A percentile compares a stretch with the other conserved stretches of the same genome.
Evolutionary conservation across 2,797 vertebrate species (phyloP).

Genomic region (Florisuga fusca): DNA sequence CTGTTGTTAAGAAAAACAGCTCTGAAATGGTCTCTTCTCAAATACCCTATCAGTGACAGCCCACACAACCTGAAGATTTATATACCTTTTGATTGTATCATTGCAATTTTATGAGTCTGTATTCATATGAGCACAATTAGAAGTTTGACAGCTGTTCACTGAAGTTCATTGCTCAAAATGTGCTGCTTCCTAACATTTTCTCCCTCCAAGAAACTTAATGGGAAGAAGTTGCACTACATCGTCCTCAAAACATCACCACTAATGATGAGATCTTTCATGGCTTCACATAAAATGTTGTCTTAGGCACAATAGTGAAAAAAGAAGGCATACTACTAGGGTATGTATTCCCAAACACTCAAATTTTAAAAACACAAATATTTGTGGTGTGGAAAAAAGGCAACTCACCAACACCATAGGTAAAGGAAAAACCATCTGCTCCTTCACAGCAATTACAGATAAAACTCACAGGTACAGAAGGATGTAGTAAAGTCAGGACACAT

Average conservation of each 20-base stretch:
- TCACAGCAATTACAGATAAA: neutral
- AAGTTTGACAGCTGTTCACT: neutral
- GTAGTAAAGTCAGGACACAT: neutral
- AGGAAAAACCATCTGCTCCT: neutral
- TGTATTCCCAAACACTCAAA: no score
- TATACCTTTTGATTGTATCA: neutral
- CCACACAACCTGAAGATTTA: neutral
- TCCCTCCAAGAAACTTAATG: neutral
- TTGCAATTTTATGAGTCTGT: neutral
- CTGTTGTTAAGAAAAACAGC: neutral
- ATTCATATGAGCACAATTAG: neutral
- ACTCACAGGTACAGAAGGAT: neutral
- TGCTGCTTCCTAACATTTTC: neutral
- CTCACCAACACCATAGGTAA: no score
- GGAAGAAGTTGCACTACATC: neutral
- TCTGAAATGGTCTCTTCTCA: neutral
- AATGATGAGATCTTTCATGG: neutral
- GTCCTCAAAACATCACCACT: neutral
- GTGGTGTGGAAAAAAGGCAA: no score
- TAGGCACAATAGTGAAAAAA: neutral
- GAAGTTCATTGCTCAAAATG: neutral
- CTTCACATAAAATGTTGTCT: neutral
- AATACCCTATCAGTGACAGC: neutral
- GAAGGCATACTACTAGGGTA: neutral
- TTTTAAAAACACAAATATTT: no score